Conservation (phyloP, 2,888 invertebrate genomes). For the Balanococcus diminutus region DNA sequence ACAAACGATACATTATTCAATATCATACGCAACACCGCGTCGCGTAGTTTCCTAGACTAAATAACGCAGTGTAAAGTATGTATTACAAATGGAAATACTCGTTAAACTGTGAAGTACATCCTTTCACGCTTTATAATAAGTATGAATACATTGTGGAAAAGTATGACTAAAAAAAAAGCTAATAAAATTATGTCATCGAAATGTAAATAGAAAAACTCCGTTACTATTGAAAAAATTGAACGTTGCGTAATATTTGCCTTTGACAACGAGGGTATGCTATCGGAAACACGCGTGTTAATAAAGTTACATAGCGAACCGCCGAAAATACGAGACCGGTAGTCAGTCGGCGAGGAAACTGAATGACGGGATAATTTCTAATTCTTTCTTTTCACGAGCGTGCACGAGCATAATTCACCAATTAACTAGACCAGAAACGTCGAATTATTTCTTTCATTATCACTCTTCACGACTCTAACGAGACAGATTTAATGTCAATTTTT, state of each 20-base stretch:
- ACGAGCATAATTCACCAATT: neutral
- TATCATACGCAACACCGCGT: constrained; percentile 34
- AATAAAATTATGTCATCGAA: neutral
- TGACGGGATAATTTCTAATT: neutral
- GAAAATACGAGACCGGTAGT: neutral
- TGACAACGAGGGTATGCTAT: neutral
- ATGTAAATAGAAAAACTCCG: neutral
- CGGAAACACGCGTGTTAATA: neutral
- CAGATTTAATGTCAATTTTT: neutral
- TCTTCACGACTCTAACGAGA: neutral
- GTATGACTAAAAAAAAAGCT: neutral
- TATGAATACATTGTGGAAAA: neutral
- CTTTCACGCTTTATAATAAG: constrained; percentile 20
- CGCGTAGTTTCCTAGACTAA: constrained; percentile 22
- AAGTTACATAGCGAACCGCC: neutral
- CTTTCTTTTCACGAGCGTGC: neutral
- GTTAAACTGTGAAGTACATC: constrained; percentile 38
- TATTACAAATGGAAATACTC: constrained; percentile 3
- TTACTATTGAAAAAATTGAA: neutral
- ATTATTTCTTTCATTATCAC: constrained; percentile 18
- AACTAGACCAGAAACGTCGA: neutral
- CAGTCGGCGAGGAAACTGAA: neutral
- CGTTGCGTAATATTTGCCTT: neutral
- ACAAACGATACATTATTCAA: constrained; percentile 43
- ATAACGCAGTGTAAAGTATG: neutral